phyloP scores from a whole-genome alignment of 2,113 vertebrate genomes.

The Syngnathus scovelli region DNA sequence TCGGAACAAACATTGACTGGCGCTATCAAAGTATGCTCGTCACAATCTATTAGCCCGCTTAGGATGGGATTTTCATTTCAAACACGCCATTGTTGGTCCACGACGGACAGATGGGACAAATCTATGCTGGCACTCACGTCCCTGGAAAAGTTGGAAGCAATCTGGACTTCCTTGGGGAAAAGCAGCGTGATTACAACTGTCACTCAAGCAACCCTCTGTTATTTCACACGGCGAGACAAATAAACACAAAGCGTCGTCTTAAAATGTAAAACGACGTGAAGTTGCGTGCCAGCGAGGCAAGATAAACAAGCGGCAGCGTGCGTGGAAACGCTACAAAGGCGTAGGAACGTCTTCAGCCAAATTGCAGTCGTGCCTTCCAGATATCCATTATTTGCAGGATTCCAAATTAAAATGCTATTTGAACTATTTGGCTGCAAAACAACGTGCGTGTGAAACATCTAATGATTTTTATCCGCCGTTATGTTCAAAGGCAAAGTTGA shows the following conservation, averaged over 20 bases:
- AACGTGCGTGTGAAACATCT: not conserved
- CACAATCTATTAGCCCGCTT: slow-evolving; percentile 46
- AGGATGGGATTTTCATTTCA: slow-evolving; percentile 37
- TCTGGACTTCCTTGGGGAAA: slow-evolving; percentile 37
- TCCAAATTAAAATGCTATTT: slow-evolving; percentile 13
- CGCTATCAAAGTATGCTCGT: slow-evolving; percentile 44
- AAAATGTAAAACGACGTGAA: not conserved
- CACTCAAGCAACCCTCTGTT: not conserved
- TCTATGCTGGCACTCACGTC: slow-evolving; percentile 31
- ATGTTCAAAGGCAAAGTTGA: slow-evolving; percentile 8
- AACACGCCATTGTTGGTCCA: slow-evolving; percentile 44
- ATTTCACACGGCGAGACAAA: not conserved
- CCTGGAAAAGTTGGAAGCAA: slow-evolving; percentile 37
- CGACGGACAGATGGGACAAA: slow-evolving; percentile 57
- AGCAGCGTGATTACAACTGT: slow-evolving; percentile 14
- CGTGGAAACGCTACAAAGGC: not conserved
- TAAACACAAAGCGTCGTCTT: not conserved
- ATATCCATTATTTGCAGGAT: slow-evolving; percentile 12
- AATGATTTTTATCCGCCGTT: not conserved
- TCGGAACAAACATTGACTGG: slow-evolving; percentile 38
- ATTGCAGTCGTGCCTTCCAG: slow-evolving; percentile 4
- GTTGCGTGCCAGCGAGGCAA: not conserved
- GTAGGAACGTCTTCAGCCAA: not conserved
- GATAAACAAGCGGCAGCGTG: not conserved
- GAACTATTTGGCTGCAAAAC: slow-evolving; percentile 4